Base-by-base conservation (phyloP, 2,888 invertebrate species). In the Drosophila lutescens region DNA sequence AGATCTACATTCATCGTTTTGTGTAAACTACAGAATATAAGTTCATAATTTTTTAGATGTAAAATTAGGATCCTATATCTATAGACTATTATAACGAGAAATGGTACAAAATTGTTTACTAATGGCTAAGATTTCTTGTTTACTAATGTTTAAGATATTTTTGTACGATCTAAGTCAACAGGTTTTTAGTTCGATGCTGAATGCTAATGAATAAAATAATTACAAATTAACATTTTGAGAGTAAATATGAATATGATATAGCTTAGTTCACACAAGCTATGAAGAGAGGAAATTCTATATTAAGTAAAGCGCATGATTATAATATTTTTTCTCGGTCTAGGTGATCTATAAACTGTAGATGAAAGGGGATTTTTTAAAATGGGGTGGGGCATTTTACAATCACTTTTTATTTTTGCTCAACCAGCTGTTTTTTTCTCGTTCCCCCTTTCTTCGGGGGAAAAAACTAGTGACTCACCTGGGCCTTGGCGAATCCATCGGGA, bases 401-500 rank as follows among this genome's bases (percentile, higher is more conserved):
- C 55, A 56, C 44, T 44, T 56, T 56, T 47, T 12, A 10, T n/a
- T n/a, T 47, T 32, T 17, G 15, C 51, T 4, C 13, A 13, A 2
- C 41, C 40, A 40, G 53, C 38, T 53, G 53, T 40, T 53, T 43
- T 26, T 26, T 4, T 26, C 26, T 26, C 5, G 26, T 40, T 41
- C 2, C 23, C 23, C 43, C 23, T 44, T 23, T 23, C 43, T 13
- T 23, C 13, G 7, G 6, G 6, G 13, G 13, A 23, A 13, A 12
- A 49, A 46, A n/a, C n/a, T 5, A 4, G 26, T 67, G 56, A 87
- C 87, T 88, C 68, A 97, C 97, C 94, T 93, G 90, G 56, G 98
- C 96, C 59, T 93, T 93, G 90, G 97, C 97, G 93, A 96, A 99
- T 4, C 99, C 99, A 94, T 99, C 94, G 41, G 99, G 99, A 93